These are phyloP conservation scores for Xestobium rufovillosum DNA, from an alignment of 2,888 invertebrate species.

Conservation along the genomic window DNA sequence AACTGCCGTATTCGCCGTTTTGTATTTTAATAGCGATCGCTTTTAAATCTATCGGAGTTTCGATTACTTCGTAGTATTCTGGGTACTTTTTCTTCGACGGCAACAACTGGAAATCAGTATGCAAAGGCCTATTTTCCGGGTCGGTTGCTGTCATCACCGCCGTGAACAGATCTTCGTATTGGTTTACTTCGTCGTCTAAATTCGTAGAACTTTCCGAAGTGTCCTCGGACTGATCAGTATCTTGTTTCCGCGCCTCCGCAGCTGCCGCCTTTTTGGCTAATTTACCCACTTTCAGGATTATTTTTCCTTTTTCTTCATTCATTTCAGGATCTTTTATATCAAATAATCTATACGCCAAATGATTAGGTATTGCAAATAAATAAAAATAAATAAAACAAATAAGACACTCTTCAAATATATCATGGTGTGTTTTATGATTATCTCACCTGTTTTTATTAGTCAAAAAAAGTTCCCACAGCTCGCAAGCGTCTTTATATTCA, in stretches of 20 bases:
- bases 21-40: constrained; percentile 88
- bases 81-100: constrained; percentile 92
- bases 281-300: constrained; percentile 48
- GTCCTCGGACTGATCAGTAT: constrained; percentile 55
- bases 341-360: constrained; percentile 30
- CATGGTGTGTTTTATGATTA: too few relatives aligned
- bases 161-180: constrained; percentile 84
- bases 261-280: constrained; percentile 40
- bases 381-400: too few relatives aligned
- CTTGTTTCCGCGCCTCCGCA: constrained; percentile 34
- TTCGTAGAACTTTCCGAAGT: constrained; percentile 65
- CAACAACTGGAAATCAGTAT: constrained; percentile 81
- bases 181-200: constrained; percentile 65
- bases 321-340: constrained; percentile 43
- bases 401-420: too few relatives aligned
- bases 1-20: constrained; percentile 66
- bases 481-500: constrained; percentile 85
- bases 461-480: constrained; percentile 78
- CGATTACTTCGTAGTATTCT: constrained; percentile 90
- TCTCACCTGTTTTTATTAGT: constrained; percentile 47
- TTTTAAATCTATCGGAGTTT: constrained; percentile 90
- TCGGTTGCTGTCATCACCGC: constrained; percentile 83
- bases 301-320: constrained; percentile 44
- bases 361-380: too few relatives aligned
- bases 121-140: constrained; percentile 72